phyloP scores from a whole-genome alignment of 2,113 vertebrate species.

The Ictalurus furcatus region DNA sequence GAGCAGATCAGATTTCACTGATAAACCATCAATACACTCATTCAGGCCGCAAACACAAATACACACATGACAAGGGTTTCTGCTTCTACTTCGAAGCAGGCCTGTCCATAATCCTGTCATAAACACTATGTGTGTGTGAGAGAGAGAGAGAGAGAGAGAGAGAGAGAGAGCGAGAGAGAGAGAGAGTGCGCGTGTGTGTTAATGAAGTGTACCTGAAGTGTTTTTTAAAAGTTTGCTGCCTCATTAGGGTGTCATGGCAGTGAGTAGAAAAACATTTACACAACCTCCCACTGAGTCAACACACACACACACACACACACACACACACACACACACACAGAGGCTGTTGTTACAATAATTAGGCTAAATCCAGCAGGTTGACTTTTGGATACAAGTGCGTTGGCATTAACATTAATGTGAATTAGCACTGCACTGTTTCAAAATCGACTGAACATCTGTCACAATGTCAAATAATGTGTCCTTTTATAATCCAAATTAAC shows the following conservation, averaged over 20 bases:
- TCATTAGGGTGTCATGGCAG: not conserved
- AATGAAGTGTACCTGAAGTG: slow-evolving; percentile 17
- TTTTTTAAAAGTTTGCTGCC: slow-evolving; percentile 12
- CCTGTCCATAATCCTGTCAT: not conserved
- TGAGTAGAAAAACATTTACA: slow-evolving; percentile 37
- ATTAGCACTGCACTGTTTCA: not conserved
- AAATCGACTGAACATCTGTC: not conserved
- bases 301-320: not conserved
- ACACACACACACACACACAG: slow-evolving; percentile 21
- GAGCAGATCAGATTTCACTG: slow-evolving; percentile 34
- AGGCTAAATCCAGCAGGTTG: slow-evolving; percentile 12
- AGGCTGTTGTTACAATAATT: slow-evolving; percentile 12
- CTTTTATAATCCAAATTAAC: not conserved
- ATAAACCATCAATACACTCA: slow-evolving; percentile 38
- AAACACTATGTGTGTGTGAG: not conserved
- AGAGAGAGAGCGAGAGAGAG: not conserved
- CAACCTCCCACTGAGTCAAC: slow-evolving; percentile 16
- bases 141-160: not conserved
- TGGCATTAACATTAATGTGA: slow-evolving; percentile 9
- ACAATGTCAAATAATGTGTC: not conserved
- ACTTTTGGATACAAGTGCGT: not conserved
- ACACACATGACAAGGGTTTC: slow-evolving; percentile 20
- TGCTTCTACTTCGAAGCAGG: slow-evolving; percentile 5
- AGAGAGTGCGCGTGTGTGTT: slow-evolving; percentile 12
- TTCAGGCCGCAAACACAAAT: slow-evolving; percentile 20